phyloP scores from a whole-genome alignment of 2,113 vertebrate species.

The Dascyllus trimaculatus region DNA sequence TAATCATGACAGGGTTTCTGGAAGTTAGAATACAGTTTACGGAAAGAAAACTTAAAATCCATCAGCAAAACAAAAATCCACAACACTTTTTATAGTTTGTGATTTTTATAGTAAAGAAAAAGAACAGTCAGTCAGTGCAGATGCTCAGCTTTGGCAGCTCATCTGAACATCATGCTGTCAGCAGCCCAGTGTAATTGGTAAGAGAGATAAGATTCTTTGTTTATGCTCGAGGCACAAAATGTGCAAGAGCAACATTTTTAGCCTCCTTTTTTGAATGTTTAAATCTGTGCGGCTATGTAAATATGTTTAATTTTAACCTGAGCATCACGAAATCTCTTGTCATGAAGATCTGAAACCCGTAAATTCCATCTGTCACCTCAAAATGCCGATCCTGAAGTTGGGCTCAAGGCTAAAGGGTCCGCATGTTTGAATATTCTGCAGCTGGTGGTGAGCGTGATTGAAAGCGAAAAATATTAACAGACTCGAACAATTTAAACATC shows the following conservation, averaged over 20 bases:
- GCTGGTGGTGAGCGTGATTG: background rate
- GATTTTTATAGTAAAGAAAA: background rate
- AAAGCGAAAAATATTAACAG: background rate
- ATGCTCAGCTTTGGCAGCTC: slow-evolving; percentile 37
- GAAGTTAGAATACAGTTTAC: slow-evolving; percentile 15
- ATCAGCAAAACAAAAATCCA: background rate
- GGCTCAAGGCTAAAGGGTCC: slow-evolving; percentile 2
- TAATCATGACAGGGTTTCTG: background rate
- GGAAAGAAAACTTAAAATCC: background rate
- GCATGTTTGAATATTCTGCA: background rate
- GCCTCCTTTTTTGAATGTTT: background rate
- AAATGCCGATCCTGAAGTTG: background rate
- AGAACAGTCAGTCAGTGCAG: slow-evolving; percentile 25
- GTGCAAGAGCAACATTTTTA: slow-evolving; percentile 47
- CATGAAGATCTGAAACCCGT: slow-evolving; percentile 12
- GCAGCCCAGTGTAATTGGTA: slow-evolving; percentile 34
- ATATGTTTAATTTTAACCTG: slow-evolving; percentile 27
- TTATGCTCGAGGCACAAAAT: slow-evolving; percentile 56
- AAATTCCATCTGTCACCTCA: slow-evolving; percentile 11
- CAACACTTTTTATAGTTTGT: background rate
- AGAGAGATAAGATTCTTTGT: slow-evolving; percentile 50
- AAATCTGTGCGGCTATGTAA: slow-evolving; percentile 19
- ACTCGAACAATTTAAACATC: no score
- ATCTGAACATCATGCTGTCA: slow-evolving; percentile 46
- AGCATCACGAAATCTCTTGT: slow-evolving; percentile 16